Conservation (phyloP, 2,113 vertebrate genomes). For the Paradoxurus hermaphroditus region DNA sequence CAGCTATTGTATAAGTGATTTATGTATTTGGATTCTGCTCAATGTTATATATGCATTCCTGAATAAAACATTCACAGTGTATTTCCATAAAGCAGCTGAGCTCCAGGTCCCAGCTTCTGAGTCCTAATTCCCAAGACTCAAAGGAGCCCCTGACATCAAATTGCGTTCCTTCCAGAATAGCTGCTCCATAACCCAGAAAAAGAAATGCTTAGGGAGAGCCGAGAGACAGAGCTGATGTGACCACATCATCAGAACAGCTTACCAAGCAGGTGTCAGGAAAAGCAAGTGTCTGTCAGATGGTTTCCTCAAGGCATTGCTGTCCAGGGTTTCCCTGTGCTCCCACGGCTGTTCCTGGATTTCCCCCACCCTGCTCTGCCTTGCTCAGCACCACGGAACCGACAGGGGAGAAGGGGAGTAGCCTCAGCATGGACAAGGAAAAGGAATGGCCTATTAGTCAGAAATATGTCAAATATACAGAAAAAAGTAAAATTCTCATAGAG, state of each 20-base stretch:
- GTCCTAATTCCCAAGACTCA: constrained; percentile 66
- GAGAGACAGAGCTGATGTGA: neutral
- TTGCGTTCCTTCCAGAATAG: constrained; percentile 58
- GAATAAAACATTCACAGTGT: constrained; percentile 72
- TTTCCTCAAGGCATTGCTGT: neutral
- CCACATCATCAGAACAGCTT: neutral
- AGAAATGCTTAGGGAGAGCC: neutral
- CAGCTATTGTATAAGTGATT: constrained; percentile 77
- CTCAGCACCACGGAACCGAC: neutral
- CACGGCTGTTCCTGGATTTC: neutral
- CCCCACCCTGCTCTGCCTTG: neutral
- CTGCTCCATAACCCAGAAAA: constrained; percentile 9
- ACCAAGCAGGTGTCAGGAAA: neutral
- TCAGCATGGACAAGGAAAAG: neutral
- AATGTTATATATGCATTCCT: constrained; percentile 72
- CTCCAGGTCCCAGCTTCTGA: constrained; percentile 66
- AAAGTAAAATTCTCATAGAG: neutral
- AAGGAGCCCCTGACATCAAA: constrained; percentile 58
- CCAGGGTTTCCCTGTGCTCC: neutral
- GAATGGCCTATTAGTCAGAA: neutral
- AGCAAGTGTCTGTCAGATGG: neutral
- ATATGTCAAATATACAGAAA: neutral
- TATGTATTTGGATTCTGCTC: constrained; percentile 76
- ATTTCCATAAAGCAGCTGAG: constrained; percentile 73
- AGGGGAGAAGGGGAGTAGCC: neutral